Conservation (phyloP, 1,140 invertebrate species). For the Dreissena rostriformis region DNA sequence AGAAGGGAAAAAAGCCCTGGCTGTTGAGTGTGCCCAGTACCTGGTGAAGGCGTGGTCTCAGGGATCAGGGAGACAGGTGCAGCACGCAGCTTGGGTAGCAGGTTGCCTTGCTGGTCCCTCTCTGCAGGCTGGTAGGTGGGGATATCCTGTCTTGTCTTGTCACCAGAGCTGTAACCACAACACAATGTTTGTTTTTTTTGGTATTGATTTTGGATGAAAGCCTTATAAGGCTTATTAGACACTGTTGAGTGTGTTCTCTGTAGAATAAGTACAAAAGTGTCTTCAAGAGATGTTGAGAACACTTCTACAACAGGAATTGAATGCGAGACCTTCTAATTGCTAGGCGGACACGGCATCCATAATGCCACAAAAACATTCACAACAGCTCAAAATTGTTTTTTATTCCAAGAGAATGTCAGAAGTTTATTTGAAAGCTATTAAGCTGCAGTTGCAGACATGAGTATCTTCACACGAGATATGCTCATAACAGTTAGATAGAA, state of each 20-base stretch:
- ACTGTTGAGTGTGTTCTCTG: background rate
- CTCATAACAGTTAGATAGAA: too few species aligned
- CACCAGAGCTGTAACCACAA: background rate
- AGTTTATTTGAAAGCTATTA: too few species aligned
- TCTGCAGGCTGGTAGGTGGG: background rate
- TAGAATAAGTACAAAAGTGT: background rate
- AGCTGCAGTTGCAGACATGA: too few species aligned
- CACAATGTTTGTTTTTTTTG: background rate
- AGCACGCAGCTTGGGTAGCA: background rate
- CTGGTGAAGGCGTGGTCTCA: background rate
- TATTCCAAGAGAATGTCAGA: too few species aligned
- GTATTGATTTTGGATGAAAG: background rate
- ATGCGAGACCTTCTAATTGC: too few species aligned
- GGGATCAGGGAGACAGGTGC: background rate
- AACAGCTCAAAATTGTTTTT: too few species aligned
- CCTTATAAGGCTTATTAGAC: background rate
- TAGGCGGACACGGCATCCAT: too few species aligned
- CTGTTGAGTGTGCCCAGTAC: background rate
- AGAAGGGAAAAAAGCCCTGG: background rate
- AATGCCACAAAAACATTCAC: too few species aligned
- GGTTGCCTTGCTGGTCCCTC: background rate
- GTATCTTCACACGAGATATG: too few species aligned
- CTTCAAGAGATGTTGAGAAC: background rate
- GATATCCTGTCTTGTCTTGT: background rate
- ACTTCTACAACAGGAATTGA: background rate